phyloP scores from a whole-genome alignment of 2,797 vertebrate genomes.

The Alcedo quadribrachys region DNA sequence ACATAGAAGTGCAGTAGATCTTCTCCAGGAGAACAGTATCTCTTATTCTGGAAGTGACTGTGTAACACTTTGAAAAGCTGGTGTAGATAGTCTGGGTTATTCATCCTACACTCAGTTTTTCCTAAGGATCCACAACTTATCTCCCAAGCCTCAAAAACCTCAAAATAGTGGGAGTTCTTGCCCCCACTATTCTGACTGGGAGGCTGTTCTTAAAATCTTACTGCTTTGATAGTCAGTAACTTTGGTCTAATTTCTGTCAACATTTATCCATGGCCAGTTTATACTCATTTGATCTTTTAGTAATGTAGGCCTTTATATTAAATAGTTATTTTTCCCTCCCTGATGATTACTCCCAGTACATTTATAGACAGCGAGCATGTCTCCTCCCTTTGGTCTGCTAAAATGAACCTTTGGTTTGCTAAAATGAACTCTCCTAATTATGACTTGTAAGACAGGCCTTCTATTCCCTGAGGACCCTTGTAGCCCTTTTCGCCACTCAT shows the following conservation, averaged over 20 bases:
- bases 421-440: conserved; percentile 54
- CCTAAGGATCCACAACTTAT: neutral
- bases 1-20: neutral
- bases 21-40: neutral
- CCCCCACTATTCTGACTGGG: neutral
- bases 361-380: conserved; percentile 10
- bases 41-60: neutral
- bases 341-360: neutral
- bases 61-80: neutral
- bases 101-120: neutral
- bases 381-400: conserved; percentile 35
- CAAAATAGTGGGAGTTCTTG: neutral
- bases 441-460: conserved; percentile 20
- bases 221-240: neutral
- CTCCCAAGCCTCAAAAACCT: neutral
- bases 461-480: conserved; percentile 29
- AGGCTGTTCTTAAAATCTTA: neutral
- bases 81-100: neutral
- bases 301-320: conserved; percentile 27
- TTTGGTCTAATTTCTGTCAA: conserved; percentile 27
- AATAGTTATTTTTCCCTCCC: conserved; percentile 24
- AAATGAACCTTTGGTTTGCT: conserved; percentile 57
- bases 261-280: conserved; percentile 11
- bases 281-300: conserved; percentile 35
- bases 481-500: conserved; percentile 8